Conservation (phyloP, 2,888 invertebrate genomes). For the Agonopterix heracliana region DNA sequence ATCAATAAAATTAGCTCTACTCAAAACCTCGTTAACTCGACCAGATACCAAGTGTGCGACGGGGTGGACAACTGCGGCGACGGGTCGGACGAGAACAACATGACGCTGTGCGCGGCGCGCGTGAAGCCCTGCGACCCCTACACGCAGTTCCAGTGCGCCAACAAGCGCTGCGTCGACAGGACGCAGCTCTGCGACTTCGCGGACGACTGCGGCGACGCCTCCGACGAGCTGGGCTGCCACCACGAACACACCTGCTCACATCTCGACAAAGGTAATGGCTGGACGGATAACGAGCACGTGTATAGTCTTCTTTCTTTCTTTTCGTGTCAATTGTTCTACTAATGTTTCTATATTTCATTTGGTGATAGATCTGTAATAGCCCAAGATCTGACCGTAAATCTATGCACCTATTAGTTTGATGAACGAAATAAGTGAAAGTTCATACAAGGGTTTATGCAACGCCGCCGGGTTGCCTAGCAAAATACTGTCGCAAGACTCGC, state of each 20-base stretch:
- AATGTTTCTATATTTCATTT: too few relatives aligned
- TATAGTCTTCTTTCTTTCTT: too few relatives aligned
- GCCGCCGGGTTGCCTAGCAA: too few relatives aligned
- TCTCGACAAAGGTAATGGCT: slow-evolving; percentile 45
- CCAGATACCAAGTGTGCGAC: slow-evolving; percentile 90
- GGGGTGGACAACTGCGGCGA: slow-evolving; percentile 95
- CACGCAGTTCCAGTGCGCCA: slow-evolving; percentile 91
- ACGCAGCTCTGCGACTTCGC: slow-evolving; percentile 90
- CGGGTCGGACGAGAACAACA: slow-evolving; percentile 96
- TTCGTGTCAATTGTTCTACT: too few relatives aligned
- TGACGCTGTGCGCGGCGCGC: slow-evolving; percentile 89
- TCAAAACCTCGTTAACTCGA: background rate
- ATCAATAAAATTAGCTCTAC: background rate
- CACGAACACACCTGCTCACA: slow-evolving; percentile 77
- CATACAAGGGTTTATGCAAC: too few relatives aligned
- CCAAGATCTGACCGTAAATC: too few relatives aligned
- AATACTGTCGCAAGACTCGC: too few relatives aligned
- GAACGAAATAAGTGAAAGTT: too few relatives aligned
- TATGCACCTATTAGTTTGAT: too few relatives aligned
- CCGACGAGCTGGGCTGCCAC: slow-evolving; percentile 94
- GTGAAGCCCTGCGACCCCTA: slow-evolving; percentile 85
- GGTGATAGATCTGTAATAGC: too few relatives aligned
- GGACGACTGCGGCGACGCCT: slow-evolving; percentile 93
- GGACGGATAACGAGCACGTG: too few relatives aligned
- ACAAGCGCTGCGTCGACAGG: slow-evolving; percentile 88